phyloP scores from a whole-genome alignment of 2,888 invertebrate genomes.

The Tenthredo mesomela region DNA sequence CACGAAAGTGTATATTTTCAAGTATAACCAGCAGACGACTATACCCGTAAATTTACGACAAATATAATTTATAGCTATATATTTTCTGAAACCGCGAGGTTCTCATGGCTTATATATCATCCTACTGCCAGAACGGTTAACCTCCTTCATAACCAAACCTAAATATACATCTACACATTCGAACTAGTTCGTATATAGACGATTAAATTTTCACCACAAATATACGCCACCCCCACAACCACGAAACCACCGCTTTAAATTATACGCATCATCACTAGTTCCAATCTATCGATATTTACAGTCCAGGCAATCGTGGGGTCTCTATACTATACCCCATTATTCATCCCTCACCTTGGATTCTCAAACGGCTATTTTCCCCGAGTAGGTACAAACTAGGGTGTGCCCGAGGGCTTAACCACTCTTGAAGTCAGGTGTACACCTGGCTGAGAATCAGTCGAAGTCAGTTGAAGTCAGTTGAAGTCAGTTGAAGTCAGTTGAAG shows the following conservation, averaged over 20 bases:
- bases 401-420: too few relatives aligned
- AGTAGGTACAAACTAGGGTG: neutral
- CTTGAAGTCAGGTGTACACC: too few relatives aligned
- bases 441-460: too few relatives aligned
- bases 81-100: conserved; percentile 30
- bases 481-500: too few relatives aligned
- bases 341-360: neutral
- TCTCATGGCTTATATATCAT: conserved; percentile 8
- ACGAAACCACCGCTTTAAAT: neutral
- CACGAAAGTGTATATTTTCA: conserved; percentile 10
- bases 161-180: conserved; percentile 10
- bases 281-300: neutral
- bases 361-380: neutral
- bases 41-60: conserved; percentile 35
- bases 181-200: neutral
- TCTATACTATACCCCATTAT: neutral
- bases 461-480: too few relatives aligned
- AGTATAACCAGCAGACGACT: conserved; percentile 15
- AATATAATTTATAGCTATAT: conserved; percentile 46
- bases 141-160: conserved; percentile 23
- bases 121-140: conserved; percentile 27
- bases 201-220: neutral
- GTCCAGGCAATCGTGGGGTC: neutral
- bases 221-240: neutral
- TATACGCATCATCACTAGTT: conserved; percentile 22